Conservation (phyloP, 2,797 vertebrate genomes). For the Notamacropus eugenii region DNA sequence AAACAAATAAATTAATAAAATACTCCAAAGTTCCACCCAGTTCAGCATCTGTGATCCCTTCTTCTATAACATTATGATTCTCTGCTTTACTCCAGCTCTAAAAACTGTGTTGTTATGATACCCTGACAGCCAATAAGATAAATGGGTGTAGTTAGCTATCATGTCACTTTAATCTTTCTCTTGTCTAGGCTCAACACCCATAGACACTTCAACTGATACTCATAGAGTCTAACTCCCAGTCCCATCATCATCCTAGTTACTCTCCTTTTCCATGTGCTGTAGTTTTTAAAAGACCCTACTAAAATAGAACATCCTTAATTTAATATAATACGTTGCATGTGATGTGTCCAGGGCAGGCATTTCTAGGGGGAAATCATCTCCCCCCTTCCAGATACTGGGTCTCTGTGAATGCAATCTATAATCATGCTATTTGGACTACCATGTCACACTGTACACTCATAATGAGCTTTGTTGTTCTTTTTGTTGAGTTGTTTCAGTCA, state of each 20-base stretch:
- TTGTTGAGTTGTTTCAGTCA: too few relatives aligned
- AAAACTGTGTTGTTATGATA: not conserved
- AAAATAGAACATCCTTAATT: not conserved
- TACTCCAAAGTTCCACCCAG: not conserved
- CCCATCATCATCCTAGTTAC: not conserved
- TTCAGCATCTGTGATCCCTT: not conserved
- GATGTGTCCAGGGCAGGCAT: not conserved
- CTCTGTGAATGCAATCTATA: not conserved
- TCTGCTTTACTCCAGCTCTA: not conserved
- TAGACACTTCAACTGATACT: not conserved
- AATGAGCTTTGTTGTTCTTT: not conserved
- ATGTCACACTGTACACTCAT: not conserved
- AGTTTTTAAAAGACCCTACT: not conserved
- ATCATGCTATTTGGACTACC: not conserved
- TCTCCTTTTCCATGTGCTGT: not conserved
- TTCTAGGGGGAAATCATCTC: not conserved
- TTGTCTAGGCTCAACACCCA: not conserved
- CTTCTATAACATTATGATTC: not conserved
- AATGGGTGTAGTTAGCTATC: not conserved
- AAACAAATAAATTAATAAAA: too few relatives aligned
- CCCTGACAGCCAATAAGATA: not conserved
- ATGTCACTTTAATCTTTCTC: not conserved
- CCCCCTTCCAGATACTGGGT: not conserved
- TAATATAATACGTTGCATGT: not conserved
- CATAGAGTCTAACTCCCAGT: not conserved